Base-by-base conservation (phyloP, 2,113 vertebrate species). In the Varanus komodoensis region DNA sequence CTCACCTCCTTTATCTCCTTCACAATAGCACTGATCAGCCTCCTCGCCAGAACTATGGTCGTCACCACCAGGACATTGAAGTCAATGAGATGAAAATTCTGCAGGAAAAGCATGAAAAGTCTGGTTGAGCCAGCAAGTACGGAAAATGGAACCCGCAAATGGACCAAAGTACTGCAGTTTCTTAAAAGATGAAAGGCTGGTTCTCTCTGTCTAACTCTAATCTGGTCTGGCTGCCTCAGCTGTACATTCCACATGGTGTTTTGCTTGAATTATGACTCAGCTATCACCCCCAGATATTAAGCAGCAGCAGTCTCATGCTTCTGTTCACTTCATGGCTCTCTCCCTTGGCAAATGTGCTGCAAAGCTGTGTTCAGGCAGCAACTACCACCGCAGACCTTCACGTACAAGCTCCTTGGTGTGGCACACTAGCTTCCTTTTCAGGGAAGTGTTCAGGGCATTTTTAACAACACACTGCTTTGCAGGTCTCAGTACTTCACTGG, bases 61-160 rank as follows among this genome's bases (percentile, higher is more conserved):
- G 98, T 99, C 97, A 99, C 99, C 4, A 98, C 97, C 97, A 99
- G 96, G 98, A 99, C 98, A 96, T 99, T 99, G 97, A 99, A 99
- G 96, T 99, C 99, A 57, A 99, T 99, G 27, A 99, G 98, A 92
- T 99, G 99, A 90, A 99, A 99, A 94, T 99, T 99, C 99, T 99
- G 98, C 21, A 78, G 89, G 11, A 94, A 97, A 69, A 21, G 82
- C 57, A n/a, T 7, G 8, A 88, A 77, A 71, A 8, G 3, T 29
- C 1, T 68, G 19, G 19, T 52, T 68, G 54, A 14, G 3, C 6
- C 32, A 73, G 5, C 19, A 19, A 54, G 12, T 29, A 8, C 52
- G 61, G 52, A 48, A 67, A 48, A 69, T 2, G 25, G 38, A 68
- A 34, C 48, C 34, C 15, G 19, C 71, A 54, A 54, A 21, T 11